Percentiles rank a stretch among this genome's conserved stretches.
These are phyloP conservation scores for Lepidochitona cinerea DNA, from an alignment of 2,888 invertebrate genomes.

Conservation along the genomic window DNA sequence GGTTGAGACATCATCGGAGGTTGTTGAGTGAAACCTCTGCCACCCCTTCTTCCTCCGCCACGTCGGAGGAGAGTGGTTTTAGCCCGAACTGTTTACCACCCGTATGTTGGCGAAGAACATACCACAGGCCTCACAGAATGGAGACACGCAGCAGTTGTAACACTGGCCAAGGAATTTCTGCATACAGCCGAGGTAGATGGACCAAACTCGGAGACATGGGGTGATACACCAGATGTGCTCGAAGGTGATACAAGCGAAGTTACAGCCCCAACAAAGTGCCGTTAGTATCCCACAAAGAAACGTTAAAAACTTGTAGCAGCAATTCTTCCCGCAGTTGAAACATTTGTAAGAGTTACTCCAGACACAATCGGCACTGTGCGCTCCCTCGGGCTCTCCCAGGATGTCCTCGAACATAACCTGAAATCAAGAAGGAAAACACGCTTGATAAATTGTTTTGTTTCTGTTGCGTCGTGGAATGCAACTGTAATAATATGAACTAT, in stretches of 20 bases:
- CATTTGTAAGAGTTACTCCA: constrained; percentile 79
- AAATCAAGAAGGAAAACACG: constrained; percentile 11
- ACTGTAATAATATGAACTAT: no score
- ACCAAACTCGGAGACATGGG: constrained; percentile 78
- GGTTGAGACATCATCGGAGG: no score
- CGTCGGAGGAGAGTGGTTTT: no score
- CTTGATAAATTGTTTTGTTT: not conserved
- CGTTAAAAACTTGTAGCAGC: constrained; percentile 80
- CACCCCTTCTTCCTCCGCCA: no score
- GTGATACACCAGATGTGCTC: constrained; percentile 81
- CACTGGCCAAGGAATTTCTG: constrained; percentile 70
- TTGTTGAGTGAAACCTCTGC: no score
- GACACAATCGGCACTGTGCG: constrained; percentile 76
- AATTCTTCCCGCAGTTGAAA: constrained; percentile 78
- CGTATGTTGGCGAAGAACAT: constrained; percentile 41
- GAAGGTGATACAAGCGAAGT: constrained; percentile 74
- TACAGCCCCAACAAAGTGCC: constrained; percentile 75
- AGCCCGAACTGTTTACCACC: not conserved
- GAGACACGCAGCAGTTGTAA: constrained; percentile 76
- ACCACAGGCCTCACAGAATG: constrained; percentile 75
- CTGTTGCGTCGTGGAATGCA: no score
- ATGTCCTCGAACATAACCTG: constrained; percentile 71
- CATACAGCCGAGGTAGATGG: constrained; percentile 74
- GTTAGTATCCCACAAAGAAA: constrained; percentile 80
- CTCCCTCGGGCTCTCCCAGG: constrained; percentile 60